These are phyloP conservation scores for Leptopilina clavipes DNA, from an alignment of 1,140 invertebrate species.

Conservation along the genomic window DNA sequence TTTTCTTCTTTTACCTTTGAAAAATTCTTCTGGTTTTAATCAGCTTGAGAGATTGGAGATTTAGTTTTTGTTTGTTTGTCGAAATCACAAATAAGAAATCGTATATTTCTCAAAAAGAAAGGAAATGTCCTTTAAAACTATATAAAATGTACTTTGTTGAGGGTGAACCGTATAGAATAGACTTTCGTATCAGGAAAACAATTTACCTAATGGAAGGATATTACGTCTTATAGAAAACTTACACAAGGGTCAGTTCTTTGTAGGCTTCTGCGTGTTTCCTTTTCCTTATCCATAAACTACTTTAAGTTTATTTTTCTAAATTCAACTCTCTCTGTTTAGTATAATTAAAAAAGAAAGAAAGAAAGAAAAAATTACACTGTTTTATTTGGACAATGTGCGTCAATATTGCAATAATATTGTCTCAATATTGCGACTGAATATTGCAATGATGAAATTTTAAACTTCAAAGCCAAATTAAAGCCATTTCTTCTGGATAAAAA, in stretches of 20 bases:
- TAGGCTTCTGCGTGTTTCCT: background rate
- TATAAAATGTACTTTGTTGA: slow-evolving; percentile 41
- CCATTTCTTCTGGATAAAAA: no score
- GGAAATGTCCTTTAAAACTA: slow-evolving; percentile 37
- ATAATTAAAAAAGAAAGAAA: slow-evolving; percentile 1
- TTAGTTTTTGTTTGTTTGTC: background rate
- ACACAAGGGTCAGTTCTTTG: slow-evolving; percentile 13
- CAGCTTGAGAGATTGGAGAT: background rate
- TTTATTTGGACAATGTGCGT: no score
- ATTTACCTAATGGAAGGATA: slow-evolving; percentile 73
- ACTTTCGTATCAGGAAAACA: slow-evolving; percentile 63
- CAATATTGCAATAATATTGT: no score
- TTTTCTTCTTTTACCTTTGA: background rate
- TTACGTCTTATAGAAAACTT: slow-evolving; percentile 54
- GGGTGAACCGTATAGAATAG: slow-evolving; percentile 49
- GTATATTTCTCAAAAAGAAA: slow-evolving; percentile 4
- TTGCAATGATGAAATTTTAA: no score
- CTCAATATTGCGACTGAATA: no score
- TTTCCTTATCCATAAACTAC: background rate
- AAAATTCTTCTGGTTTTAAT: background rate
- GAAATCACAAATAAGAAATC: background rate
- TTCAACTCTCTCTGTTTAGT: background rate
- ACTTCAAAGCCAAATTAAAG: no score
- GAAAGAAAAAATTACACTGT: no score
- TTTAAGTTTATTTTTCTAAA: background rate